Evolutionary conservation across 2,888 invertebrate genomes (phyloP), one percentile per base, ranked within the genome.

Genomic region (Acleris literana): DNA sequence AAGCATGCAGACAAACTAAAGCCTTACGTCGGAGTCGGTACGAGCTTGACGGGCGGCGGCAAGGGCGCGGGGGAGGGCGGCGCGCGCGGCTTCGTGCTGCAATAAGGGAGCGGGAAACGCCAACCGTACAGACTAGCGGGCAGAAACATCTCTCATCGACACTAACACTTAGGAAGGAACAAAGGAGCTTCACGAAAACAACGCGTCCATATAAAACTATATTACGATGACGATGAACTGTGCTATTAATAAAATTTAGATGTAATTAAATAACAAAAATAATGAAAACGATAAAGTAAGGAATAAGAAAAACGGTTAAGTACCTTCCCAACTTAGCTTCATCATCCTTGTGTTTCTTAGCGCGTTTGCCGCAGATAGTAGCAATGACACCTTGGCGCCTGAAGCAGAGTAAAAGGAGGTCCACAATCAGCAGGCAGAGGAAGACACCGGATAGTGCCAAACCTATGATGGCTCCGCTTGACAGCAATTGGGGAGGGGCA

Each of bases 81-180:
- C 87, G 94, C 94, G 94, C 94, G 95, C 95, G 93, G 95, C 95
- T 93, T 95, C 95, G 96, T 96, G 95, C 97, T 97, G 96, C 97
- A 97, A 97, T 97, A 97, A 95, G 97, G 97, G 95, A 97, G 96
- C 94, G 97, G 97, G 95, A 97, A 97, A 95, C 97, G 97, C 97
- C 97, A 97, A 96, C 97, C 97, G 95, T 97, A 97, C 95, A 97
- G 96, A 96, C 97, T 97, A 96, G 88, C 90, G 92, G 90, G 88
- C 88, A 92, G 91, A 92, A 92, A 92, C 90, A 92, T 92, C 92
- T 92, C 92, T 91, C 90, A 92, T 91, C 92, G 92, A 92, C 90
- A 92, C 90, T 87, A 88, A 87, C 87, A 85, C 80, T 84, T 79
- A 74, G 72, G 71, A 73, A 75, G 72, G 71, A 78, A 77, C 53